Base-by-base conservation (phyloP, 2,888 invertebrate species). In the Dione vanillae region DNA sequence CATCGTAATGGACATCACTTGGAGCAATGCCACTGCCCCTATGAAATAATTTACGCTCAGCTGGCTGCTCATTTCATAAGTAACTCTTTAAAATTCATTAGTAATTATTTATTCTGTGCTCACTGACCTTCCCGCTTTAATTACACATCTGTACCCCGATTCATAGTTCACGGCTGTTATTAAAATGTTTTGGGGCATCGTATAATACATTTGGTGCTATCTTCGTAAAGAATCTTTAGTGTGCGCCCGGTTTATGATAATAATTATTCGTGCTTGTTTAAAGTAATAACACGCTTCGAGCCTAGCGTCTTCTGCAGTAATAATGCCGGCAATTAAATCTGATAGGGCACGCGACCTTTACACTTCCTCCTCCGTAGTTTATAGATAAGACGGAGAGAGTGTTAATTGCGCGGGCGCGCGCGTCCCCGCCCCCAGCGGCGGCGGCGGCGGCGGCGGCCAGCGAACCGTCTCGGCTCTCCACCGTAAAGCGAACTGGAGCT, bases 131-230 rank as follows among this genome's bases (percentile, higher is more conserved):
- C 89, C 89, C 83, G 86, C 83, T 89, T 87, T 92, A 92, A 92
- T 92, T 90, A 87, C 83, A 82, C 81, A 80, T 83, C 83, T 81
- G 78, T 83, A 81, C 84, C 82, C 81, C 78, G 86, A 86, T 87
- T 88, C 92, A 92, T 92, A 93, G 92, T 93, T 93, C 92, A 93
- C 92, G 91, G 90, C 86, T 89, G 84, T 89, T 88, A 89, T 90
- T 91, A 91, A 89, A 90, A 86, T 85, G 88, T 90, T 89, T 90
- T 81, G 82, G 77, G 27, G 76, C 76, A 83, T 83, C 82, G 81
- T 89, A 86, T 88, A 87, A 86, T 84, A 88, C 88, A 87, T 87
- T 85, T 84, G 79, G 37, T 79, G 77, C 82, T 89, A 90, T 91
- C 89, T 81, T 75, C 68, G 71, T 75, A 67, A 78, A 72, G 80